Base-by-base conservation (phyloP, 92 coral and sea anemone genomes). In the Ricordea florida region DNA sequence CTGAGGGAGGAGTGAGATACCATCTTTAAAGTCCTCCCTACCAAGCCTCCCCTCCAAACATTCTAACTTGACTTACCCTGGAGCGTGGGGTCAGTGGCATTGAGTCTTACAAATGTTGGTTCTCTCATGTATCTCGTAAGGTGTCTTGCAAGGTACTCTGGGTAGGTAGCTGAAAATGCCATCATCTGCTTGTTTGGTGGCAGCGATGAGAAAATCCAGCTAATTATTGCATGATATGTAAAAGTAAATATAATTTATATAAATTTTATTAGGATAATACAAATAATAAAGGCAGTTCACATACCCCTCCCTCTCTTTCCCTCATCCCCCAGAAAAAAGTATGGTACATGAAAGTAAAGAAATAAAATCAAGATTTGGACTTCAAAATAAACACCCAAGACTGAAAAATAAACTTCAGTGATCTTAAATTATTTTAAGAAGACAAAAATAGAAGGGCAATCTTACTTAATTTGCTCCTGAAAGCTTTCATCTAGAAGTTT, bases 121-220 rank as follows among this genome's bases (percentile, higher is more conserved):
- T 94, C 98, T 56, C 90, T 89, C 98, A 94, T 94, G 66, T 94
- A 94, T 46, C 79, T 64, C 30, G 76, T 94, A 53, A 94, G 78
- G 62, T 88, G 97, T 35, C 83, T 74, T 37, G 98, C 98, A 50
- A 94, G 94, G 67, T 91, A 74, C 41, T 94, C 98, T 74, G 98
- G 93, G 89, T 94, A 94, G 3, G 98, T 94, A 46, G 98, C 98
- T 4, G 98, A 94, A 36, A 94, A 87, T 68, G 98, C 98, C 87
- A 94, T 79, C 91, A 91, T 81, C 52, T 94, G 98, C 59, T 94
- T 94, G 79, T 90, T 94, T 32, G 79, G 44, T 2, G 98, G 98
- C 6, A 94, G 62, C 2, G 98, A 85, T 16, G 98, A 94, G 49
- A 81, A 94, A 14, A 94, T 91, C 98, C 98, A 94, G 38, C 98